phyloP scores from a whole-genome alignment of 1,140 invertebrate genomes.

The Orchestia grillus region DNA sequence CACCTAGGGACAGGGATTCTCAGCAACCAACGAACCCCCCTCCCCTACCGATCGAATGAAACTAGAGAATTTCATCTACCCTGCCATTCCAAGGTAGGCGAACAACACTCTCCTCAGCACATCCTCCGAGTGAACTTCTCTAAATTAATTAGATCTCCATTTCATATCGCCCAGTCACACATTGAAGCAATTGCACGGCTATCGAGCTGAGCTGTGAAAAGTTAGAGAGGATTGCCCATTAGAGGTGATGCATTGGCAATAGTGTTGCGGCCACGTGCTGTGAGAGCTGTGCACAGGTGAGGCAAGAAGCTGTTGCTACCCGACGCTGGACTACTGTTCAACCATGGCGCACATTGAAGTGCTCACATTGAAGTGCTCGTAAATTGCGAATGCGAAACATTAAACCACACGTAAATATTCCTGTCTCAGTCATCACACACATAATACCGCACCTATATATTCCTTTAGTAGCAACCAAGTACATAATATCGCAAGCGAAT shows the following conservation, averaged over 20 bases:
- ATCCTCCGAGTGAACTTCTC: not conserved
- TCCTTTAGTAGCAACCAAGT: not conserved
- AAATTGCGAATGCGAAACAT: too few relatives aligned
- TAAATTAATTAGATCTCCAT: not conserved
- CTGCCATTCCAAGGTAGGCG: not conserved
- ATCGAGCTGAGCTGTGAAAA: not conserved
- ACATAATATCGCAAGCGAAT: not conserved
- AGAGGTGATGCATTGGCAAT: not conserved
- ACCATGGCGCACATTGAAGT: too few relatives aligned
- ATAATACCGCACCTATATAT: not conserved
- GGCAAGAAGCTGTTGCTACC: not conserved
- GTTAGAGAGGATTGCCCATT: not conserved
- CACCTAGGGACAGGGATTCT: too few relatives aligned
- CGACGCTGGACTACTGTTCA: not conserved
- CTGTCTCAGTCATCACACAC: not conserved
- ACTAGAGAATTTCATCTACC: not conserved
- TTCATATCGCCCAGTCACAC: not conserved
- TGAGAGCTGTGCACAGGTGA: not conserved
- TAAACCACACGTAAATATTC: not conserved
- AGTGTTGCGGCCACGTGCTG: not conserved
- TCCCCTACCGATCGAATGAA: not conserved
- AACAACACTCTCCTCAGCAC: not conserved
- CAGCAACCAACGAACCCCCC: too few relatives aligned
- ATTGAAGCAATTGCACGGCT: not conserved
- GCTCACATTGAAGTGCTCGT: too few relatives aligned